Percentiles rank a stretch among this genome's conserved stretches.
Evolutionary conservation across 2,113 vertebrate genomes (phyloP).

Genomic region (Syngnathus typhle): DNA sequence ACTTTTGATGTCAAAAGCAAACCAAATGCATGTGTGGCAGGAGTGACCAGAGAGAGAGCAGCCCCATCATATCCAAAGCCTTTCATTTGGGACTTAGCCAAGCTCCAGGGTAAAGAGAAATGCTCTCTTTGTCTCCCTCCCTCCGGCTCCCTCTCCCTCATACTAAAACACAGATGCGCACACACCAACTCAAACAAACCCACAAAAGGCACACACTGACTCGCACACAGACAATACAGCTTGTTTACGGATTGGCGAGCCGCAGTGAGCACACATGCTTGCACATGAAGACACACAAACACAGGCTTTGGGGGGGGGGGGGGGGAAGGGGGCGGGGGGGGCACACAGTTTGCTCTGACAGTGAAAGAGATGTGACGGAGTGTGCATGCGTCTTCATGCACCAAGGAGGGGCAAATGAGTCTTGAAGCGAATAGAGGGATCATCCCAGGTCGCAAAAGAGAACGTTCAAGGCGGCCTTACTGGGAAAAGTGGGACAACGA

Average conservation of each 20-base stretch:
- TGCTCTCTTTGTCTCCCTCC: constrained; percentile 72
- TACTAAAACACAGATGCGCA: constrained; percentile 70
- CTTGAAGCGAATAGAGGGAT: constrained; percentile 43
- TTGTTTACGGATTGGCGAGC: constrained; percentile 75
- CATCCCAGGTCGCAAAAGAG: constrained; percentile 32
- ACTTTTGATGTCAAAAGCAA: not conserved
- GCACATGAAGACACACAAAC: constrained; percentile 61
- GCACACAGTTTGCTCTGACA: constrained; percentile 60
- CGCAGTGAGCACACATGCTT: constrained; percentile 59
- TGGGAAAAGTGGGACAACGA: constrained; percentile 55
- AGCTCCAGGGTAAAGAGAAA: constrained; percentile 69
- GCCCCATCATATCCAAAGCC: constrained; percentile 70
- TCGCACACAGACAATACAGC: constrained; percentile 75
- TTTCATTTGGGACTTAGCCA: constrained; percentile 62
- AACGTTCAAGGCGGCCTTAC: constrained; percentile 13
- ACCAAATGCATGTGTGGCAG: constrained; percentile 45
- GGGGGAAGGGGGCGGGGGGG: constrained; percentile 41
- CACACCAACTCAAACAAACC: constrained; percentile 72
- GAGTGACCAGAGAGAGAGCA: constrained; percentile 48
- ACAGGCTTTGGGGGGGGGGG: constrained; percentile 44
- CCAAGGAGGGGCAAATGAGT: constrained; percentile 40
- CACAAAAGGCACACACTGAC: constrained; percentile 69
- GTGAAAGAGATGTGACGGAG: constrained; percentile 44
- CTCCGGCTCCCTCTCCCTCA: constrained; percentile 66
- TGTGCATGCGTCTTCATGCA: constrained; percentile 37